Base-by-base conservation (phyloP, 2,888 invertebrate genomes). In the Acrobeloides nanus region DNA sequence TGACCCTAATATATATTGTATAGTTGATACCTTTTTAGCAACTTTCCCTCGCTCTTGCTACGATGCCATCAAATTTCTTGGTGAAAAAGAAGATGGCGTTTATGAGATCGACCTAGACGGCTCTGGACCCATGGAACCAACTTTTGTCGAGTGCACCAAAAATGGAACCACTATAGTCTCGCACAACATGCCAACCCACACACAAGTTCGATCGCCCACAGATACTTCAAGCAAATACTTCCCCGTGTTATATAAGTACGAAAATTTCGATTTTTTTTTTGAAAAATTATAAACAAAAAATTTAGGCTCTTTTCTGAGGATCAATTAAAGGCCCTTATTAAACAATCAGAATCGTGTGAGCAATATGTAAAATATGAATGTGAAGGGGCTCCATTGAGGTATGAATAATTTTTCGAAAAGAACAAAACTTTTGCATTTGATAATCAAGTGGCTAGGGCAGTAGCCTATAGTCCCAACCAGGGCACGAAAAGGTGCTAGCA, bases 41-140 rank as follows among this genome's bases (percentile, higher is more conserved):
- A 37, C 49, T 4, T 51, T 62, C 17, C 66, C 68, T 4, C 61
- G 63, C 4, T 57, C 54, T 6, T 68, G 68, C 48, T 48, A 60
- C 8, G 66, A 69, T 44, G 68, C 68, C 1, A 32, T 37, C 12
- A 53, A 55, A 20, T 58, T 61, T 38, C 48, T 57, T 41, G 48
- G 51, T 26, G 55, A 56, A 15, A 55, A 56, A 6, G 50, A 61
- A 18, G 26, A 44, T 1, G 69, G 69, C 2, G 53, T 64, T 6
- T 64, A 62, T 12, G 48, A 56, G 41, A 38, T 69, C 26, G 69
- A 68, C 46, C 54, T 66, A n/a, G 69, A 69, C 51, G 65, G 66
- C 12, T 55, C 59, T 21, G 55, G 55, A 1, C 53, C 59, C 8
- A 40, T 64, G 8, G 48, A 51, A 8, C 38, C 55, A 7, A 58